Base-by-base conservation (phyloP, 2,113 vertebrate species). In the Scomber japonicus region DNA sequence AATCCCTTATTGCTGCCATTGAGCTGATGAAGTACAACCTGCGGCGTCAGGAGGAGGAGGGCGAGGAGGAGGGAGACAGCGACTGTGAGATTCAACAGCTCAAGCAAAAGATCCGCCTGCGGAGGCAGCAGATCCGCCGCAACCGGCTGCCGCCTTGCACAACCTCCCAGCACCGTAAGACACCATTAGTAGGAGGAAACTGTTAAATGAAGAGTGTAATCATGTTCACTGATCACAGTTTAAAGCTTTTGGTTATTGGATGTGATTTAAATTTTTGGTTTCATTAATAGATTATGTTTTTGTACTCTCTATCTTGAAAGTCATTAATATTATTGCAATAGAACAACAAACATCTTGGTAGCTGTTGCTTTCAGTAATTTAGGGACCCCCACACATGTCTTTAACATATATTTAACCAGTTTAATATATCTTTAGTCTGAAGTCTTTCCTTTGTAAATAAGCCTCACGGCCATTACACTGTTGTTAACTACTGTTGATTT, bases 11-110 rank as follows among this genome's bases (percentile, higher is more conserved):
- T 0, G 97, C 98, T 2, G 98, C 98, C 87, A 99, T 99, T 8
- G 98, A 99, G 91, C 95, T 99, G 65, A 98, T 99, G 98, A 99
- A 99, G 79, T 99, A 96, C 91, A 99, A 99, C 91, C 94, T 99
- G 96, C 94, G 96, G 89, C 95, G 88, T 72, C 94, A 95, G 51
- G 92, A 95, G 66, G 92, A 93, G 21, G 94, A 91, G 59, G 88
- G 91, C 0, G 96, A 97, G 46, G 97, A 97, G 71, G 97, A 97
- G 3, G 96, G 94, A 14, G 96, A 97, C 85, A 98, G 97, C 0
- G 98, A 99, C 89, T 93, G 87, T 45, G 98, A 99, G 93, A 99
- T 99, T 83, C 97, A 97, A 89, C 97, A 99, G 85, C 96, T 99
- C 30, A 99, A 99, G 84, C 97, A 98, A 76, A 99, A 98, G 89